Conservation (phyloP, 2,113 vertebrate genomes). For the Dinomys branickii region DNA sequence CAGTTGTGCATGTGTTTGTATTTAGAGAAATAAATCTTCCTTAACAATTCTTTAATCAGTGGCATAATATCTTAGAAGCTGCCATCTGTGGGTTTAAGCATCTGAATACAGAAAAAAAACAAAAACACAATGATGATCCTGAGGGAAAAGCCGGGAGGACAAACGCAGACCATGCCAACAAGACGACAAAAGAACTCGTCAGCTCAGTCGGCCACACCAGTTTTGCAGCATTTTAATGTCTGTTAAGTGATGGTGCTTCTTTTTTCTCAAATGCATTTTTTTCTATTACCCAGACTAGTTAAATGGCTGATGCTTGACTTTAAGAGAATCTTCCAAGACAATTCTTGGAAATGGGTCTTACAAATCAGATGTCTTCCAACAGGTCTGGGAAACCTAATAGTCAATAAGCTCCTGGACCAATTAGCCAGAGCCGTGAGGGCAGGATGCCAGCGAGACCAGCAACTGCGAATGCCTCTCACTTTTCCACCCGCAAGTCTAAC, state of each 20-base stretch:
- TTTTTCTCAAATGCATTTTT: neutral
- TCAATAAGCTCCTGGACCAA: neutral
- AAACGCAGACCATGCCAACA: neutral
- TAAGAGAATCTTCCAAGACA: neutral
- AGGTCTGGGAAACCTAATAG: neutral
- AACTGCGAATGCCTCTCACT: neutral
- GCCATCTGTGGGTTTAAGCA: conserved; percentile 78
- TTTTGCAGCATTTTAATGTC: neutral
- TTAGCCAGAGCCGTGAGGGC: neutral
- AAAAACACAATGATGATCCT: neutral
- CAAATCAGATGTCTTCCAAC: neutral
- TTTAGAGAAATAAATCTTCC: conserved; percentile 78
- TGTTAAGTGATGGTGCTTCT: neutral
- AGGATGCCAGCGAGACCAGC: neutral
- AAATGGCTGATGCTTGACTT: neutral
- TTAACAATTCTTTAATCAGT: conserved; percentile 79
- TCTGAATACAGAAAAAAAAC: conserved; percentile 7
- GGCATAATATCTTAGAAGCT: conserved; percentile 65
- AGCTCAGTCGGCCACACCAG: neutral
- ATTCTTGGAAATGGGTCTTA: neutral
- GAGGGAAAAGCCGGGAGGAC: conserved; percentile 14
- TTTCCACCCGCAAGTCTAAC: neutral
- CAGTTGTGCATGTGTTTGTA: conserved; percentile 68
- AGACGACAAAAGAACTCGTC: neutral
- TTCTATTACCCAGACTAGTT: neutral